phyloP scores from a whole-genome alignment of 1,140 invertebrate species.

The Leptinotarsa defecta region DNA sequence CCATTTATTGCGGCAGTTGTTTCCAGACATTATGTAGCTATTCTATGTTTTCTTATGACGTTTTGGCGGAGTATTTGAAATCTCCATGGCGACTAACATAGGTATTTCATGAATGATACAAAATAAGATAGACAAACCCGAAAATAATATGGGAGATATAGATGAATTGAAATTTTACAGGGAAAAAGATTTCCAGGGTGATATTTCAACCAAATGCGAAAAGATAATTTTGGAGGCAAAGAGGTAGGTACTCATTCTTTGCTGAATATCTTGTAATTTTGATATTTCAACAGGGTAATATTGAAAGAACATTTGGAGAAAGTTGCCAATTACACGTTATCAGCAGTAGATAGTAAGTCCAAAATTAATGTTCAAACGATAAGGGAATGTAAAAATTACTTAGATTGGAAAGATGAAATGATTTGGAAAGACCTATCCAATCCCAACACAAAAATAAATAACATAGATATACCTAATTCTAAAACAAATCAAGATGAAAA shows the following conservation, averaged over 20 bases:
- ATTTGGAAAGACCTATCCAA: conserved; percentile 29
- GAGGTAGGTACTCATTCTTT: conserved; percentile 15
- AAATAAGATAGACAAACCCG: no score
- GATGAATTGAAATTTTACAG: conserved; percentile 6
- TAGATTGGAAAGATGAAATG: conserved; percentile 26
- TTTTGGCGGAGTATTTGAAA: not conserved
- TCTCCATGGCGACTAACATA: not conserved
- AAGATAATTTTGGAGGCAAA: conserved; percentile 32
- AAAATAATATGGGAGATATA: not conserved
- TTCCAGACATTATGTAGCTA: no score
- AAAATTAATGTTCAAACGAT: not conserved
- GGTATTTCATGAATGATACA: not conserved
- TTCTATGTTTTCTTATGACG: not conserved
- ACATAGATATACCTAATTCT: not conserved
- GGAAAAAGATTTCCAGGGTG: not conserved
- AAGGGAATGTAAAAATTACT: conserved; percentile 9
- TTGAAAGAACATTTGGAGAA: conserved; percentile 35
- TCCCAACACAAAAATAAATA: conserved; percentile 1
- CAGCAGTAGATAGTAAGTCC: conserved; percentile 5
- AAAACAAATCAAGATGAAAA: not conserved
- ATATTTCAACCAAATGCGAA: conserved; percentile 27
- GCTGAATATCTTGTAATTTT: not conserved
- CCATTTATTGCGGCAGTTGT: no score
- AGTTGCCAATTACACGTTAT: conserved; percentile 32
- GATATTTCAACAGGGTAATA: conserved; percentile 27